A percentile compares a stretch with the other conserved stretches of the same genome.
Evolutionary conservation across 2,113 vertebrate genomes (phyloP).

Genomic region (Xiphophorus couchianus): DNA sequence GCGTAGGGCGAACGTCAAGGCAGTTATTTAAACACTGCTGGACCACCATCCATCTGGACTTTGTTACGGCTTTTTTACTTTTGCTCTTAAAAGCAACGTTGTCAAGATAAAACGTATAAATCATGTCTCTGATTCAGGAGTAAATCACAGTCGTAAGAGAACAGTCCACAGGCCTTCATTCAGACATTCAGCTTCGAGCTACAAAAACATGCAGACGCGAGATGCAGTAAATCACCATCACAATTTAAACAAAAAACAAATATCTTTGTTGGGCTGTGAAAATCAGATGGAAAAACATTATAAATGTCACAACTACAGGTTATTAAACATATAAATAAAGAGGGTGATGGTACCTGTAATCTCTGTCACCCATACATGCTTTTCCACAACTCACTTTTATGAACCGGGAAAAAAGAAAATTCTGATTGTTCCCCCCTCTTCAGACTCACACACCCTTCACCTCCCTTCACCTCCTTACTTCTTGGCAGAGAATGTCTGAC

Average conservation of each 20-base stretch:
- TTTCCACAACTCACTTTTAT: slow-evolving; percentile 65
- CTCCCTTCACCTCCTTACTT: slow-evolving; percentile 38
- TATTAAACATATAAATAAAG: slow-evolving; percentile 49
- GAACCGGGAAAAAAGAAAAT: slow-evolving; percentile 31
- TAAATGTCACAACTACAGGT: slow-evolving; percentile 30
- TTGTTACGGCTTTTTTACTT: slow-evolving; percentile 63
- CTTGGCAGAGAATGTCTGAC: slow-evolving; percentile 63
- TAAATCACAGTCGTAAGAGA: slow-evolving; percentile 32
- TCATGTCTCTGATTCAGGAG: slow-evolving; percentile 51
- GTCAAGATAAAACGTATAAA: slow-evolving; percentile 64
- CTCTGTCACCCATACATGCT: slow-evolving; percentile 57
- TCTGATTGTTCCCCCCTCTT: neutral
- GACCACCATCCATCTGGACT: slow-evolving; percentile 69
- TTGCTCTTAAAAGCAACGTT: slow-evolving; percentile 61
- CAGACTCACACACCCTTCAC: neutral
- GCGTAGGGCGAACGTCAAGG: slow-evolving; percentile 37
- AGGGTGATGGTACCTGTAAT: slow-evolving; percentile 44
- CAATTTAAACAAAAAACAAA: slow-evolving; percentile 16
- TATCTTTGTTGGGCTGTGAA: slow-evolving; percentile 25
- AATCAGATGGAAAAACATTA: slow-evolving; percentile 27
- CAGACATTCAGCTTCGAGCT: slow-evolving; percentile 6
- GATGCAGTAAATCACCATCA: slow-evolving; percentile 26
- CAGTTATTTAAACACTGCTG: slow-evolving; percentile 48
- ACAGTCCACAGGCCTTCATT: slow-evolving; percentile 37
- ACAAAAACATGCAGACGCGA: neutral